Evolutionary conservation across 2,888 invertebrate genomes (phyloP).

Genomic region (Pristionchus exspectatus): DNA sequence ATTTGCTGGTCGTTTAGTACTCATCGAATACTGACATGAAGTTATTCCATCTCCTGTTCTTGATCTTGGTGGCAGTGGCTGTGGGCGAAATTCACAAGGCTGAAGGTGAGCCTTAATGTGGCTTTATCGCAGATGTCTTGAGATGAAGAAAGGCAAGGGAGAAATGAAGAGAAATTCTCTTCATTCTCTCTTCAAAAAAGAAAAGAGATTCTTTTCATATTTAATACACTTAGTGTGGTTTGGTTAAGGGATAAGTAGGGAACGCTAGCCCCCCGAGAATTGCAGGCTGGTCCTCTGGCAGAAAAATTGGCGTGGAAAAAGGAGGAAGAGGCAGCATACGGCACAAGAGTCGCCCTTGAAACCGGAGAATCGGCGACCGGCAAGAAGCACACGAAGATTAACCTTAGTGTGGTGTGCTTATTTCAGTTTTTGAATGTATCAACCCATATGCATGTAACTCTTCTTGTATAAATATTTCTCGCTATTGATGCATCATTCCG

Average conservation of each 20-base stretch:
- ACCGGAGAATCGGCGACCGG: neutral
- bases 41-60: neutral
- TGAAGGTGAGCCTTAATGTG: constrained; percentile 38
- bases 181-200: too few species aligned
- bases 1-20: neutral
- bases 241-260: too few species aligned
- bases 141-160: too few species aligned
- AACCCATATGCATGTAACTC: neutral
- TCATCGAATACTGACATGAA: neutral
- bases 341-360: neutral
- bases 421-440: neutral
- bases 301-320: neutral
- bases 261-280: too few species aligned
- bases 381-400: neutral
- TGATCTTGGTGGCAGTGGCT: neutral
- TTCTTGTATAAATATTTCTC: neutral
- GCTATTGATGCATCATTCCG: neutral
- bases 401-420: neutral
- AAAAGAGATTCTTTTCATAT: too few species aligned
- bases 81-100: constrained; percentile 28
- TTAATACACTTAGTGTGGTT: too few species aligned
- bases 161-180: too few species aligned
- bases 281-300: neutral
- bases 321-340: neutral
- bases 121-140: too few species aligned